Base-by-base conservation (phyloP, 2,113 vertebrate species). In the Serilophus lunatus region DNA sequence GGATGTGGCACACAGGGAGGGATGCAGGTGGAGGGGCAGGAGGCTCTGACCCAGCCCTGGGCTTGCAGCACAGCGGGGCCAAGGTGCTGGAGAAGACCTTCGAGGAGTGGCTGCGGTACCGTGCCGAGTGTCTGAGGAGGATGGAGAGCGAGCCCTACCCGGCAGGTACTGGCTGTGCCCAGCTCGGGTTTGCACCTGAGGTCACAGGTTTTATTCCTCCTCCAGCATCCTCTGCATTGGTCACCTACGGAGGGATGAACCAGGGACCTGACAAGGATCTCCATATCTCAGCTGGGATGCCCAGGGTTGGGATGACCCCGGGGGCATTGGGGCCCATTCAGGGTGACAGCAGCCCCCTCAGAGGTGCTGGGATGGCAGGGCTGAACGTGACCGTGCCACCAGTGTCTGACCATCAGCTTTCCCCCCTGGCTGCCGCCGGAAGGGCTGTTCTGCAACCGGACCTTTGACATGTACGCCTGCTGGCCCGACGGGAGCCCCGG, bases 381-480 rank as follows among this genome's bases (percentile, higher is more conserved):
- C 2, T 59, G 6, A 29, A 10, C n/a, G 10, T 3, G 36, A 24
- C 60, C 0, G 1, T 29, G 44, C 61, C 16, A 2, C 7, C 70
- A 18, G 26, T 1, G 0, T 11, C 42, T 71, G 49, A 88, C 45
- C 18, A 0, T 1, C 0, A 3, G 4, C 23, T 88, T 31, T 18
- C 10, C 15, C 26, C 53, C 5, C 35, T 42, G 2, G 5, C 29
- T 57, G 36, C 33, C 6, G 0, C 14, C 1, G 57, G 20, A 56
- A 98, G 96, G 98, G 72, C 83, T 97, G 7, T 97, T 97, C 91
- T 99, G 98, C 82, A 99, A 99, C 91, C 95, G 98, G 66, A 98
- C 98, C 0, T 99, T 99, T 50, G 98, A 99, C 94, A 97, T 97
- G 95, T 99, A 98, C 1, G 98, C 98, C 85, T 99, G 98, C 95